Conservation (phyloP, 2,113 vertebrate genomes). For the Carlito syrichta region DNA sequence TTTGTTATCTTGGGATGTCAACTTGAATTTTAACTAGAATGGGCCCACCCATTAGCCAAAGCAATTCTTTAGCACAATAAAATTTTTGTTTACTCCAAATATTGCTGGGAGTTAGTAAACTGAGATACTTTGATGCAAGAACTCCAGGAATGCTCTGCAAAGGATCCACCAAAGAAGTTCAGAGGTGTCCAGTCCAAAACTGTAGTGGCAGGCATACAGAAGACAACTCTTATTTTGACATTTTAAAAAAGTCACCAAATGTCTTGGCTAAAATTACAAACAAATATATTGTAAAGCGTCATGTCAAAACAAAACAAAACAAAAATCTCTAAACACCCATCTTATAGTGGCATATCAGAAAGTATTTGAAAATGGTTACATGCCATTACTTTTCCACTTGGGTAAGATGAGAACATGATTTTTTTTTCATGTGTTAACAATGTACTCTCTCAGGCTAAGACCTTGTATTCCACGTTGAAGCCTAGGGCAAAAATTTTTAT, state of each 20-base stretch:
- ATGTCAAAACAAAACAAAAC: slow-evolving; percentile 3
- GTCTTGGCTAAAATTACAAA: slow-evolving; percentile 25
- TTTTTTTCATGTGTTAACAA: slow-evolving; percentile 75
- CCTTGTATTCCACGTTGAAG: slow-evolving; percentile 72
- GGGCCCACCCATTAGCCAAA: neutral
- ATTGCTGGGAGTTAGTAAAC: neutral
- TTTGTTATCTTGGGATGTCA: neutral
- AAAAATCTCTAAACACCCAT: neutral
- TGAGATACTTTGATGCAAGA: neutral
- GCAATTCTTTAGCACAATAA: neutral
- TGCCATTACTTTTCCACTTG: slow-evolving; percentile 38
- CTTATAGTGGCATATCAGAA: neutral
- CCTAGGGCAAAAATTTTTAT: slow-evolving; percentile 78
- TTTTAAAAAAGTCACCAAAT: neutral
- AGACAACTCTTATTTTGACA: neutral
- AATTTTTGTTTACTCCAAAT: neutral
- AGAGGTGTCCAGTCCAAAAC: neutral
- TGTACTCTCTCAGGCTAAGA: slow-evolving; percentile 66
- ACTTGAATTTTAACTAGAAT: slow-evolving; percentile 31
- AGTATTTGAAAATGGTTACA: slow-evolving; percentile 50
- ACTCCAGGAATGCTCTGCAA: neutral
- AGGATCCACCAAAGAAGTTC: neutral
- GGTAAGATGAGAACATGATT: slow-evolving; percentile 66
- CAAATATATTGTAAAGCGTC: slow-evolving; percentile 31
- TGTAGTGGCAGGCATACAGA: neutral